These are phyloP conservation scores for Pandion haliaetus DNA, from an alignment of 2,113 vertebrate genomes.

Conservation along the genomic window DNA sequence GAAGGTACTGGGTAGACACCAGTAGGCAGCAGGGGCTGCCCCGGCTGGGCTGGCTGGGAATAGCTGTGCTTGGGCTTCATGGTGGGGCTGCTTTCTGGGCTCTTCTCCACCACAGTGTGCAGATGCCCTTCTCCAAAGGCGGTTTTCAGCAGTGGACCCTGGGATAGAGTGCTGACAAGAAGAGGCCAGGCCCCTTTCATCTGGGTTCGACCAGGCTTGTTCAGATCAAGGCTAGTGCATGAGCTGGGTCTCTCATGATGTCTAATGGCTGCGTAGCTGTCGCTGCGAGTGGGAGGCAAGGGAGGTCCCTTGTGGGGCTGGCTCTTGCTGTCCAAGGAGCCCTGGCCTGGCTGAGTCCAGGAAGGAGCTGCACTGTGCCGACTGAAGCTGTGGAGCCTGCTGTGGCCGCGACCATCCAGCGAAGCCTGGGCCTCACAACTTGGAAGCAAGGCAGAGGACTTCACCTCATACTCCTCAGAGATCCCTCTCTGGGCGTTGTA, in stretches of 20 bases:
- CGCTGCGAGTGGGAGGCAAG: slow-evolving; percentile 86
- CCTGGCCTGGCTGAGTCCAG: slow-evolving; percentile 68
- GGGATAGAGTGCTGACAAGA: slow-evolving; percentile 65
- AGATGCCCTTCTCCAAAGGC: slow-evolving; percentile 83
- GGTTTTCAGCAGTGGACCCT: slow-evolving; percentile 56
- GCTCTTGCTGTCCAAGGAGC: slow-evolving; percentile 71
- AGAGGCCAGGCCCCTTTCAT: slow-evolving; percentile 79
- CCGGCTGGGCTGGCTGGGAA: slow-evolving; percentile 74
- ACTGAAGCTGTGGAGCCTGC: slow-evolving; percentile 51
- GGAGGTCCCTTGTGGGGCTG: slow-evolving; percentile 73
- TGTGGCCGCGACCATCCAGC: slow-evolving; percentile 36
- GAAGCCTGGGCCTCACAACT: slow-evolving; percentile 39
- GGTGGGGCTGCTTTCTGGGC: slow-evolving; percentile 91
- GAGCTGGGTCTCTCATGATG: slow-evolving; percentile 88
- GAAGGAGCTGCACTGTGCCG: slow-evolving; percentile 70
- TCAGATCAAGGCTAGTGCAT: slow-evolving; percentile 83
- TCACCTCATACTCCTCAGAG: slow-evolving; percentile 84
- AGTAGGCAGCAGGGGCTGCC: slow-evolving; percentile 81
- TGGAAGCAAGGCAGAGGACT: slow-evolving; percentile 65
- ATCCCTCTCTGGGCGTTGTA: slow-evolving; percentile 80
- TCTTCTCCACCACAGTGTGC: slow-evolving; percentile 91
- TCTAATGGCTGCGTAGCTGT: slow-evolving; percentile 87
- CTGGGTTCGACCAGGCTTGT: slow-evolving; percentile 74
- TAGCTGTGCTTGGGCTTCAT: slow-evolving; percentile 83
- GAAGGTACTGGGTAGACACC: slow-evolving; percentile 83